Conservation (phyloP, 2,797 vertebrate species). For the Sebastolobus alascanus region DNA sequence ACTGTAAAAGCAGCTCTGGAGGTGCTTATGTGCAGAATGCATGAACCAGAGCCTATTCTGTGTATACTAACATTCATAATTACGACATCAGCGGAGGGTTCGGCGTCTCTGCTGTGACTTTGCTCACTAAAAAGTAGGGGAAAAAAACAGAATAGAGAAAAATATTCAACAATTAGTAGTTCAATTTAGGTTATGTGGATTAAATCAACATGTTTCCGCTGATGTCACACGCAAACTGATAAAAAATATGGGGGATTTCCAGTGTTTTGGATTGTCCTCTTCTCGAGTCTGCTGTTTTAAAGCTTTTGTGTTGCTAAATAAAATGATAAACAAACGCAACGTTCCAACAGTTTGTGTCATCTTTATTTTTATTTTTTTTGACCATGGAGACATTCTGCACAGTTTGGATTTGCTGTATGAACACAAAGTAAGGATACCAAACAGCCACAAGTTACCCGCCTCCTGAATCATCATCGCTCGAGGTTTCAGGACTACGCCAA, state of each 20-base stretch:
- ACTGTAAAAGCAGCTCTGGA: constrained; percentile 36
- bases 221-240: background rate
- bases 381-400: constrained; percentile 65
- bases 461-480: constrained; percentile 34
- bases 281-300: constrained; percentile 30
- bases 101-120: background rate
- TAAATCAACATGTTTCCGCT: background rate
- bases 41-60: constrained; percentile 21
- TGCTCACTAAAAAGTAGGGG: background rate
- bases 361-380: constrained; percentile 65
- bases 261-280: background rate
- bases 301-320: constrained; percentile 66
- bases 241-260: background rate
- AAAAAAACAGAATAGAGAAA: background rate
- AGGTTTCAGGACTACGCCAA: constrained; percentile 18
- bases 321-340: constrained; percentile 50
- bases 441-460: constrained; percentile 40
- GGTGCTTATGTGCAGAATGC: constrained; percentile 16
- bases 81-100: background rate
- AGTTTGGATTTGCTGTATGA: constrained; percentile 59
- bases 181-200: background rate
- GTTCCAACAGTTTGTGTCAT: constrained; percentile 64
- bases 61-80: constrained; percentile 10
- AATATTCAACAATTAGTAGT: background rate
- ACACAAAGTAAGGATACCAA: constrained; percentile 62